Percentiles rank a stretch among this genome's conserved stretches.
These are phyloP conservation scores for Argynnis bischoffii DNA, from an alignment of 2,888 invertebrate species.

Conservation along the genomic window DNA sequence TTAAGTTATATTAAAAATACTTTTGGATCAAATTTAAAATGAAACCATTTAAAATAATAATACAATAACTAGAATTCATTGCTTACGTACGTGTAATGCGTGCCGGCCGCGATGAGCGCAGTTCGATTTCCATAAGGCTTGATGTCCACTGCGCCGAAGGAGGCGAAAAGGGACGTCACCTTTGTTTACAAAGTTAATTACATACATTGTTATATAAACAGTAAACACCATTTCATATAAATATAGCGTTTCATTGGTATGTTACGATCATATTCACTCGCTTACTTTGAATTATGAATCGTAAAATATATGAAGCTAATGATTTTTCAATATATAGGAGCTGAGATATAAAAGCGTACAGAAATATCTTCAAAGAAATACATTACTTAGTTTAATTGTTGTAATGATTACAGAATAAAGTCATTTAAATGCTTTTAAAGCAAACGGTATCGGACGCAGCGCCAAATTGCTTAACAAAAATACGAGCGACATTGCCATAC, in stretches of 20 bases:
- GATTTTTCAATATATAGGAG: slow-evolving; percentile 11
- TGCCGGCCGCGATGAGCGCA: slow-evolving; percentile 84
- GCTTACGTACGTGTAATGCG: slow-evolving; percentile 81
- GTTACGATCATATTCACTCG: slow-evolving; percentile 15
- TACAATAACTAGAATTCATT: neutral
- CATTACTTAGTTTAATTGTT: slow-evolving; percentile 5
- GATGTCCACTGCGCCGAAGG: slow-evolving; percentile 85
- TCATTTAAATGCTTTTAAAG: slow-evolving; percentile 12
- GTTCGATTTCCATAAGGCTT: slow-evolving; percentile 75
- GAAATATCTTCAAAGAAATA: slow-evolving; percentile 19
- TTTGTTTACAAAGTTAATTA: slow-evolving; percentile 49
- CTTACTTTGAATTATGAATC: slow-evolving; percentile 14
- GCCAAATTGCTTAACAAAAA: slow-evolving; percentile 24
- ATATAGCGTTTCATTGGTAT: slow-evolving; percentile 18
- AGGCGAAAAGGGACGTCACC: slow-evolving; percentile 81
- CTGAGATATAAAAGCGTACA: slow-evolving; percentile 6
- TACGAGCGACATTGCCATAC: slow-evolving; percentile 54
- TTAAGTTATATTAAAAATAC: no score
- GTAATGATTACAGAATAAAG: slow-evolving; percentile 6
- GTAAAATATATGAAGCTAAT: slow-evolving; percentile 15
- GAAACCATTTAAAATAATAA: neutral
- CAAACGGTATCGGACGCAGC: slow-evolving; percentile 6
- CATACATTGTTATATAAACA: slow-evolving; percentile 13
- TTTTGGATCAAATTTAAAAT: neutral
- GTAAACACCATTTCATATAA: slow-evolving; percentile 12